Percentiles rank a stretch among this genome's conserved stretches.
Conservation (phyloP, 1,140 invertebrate species). For the Capitella teleta region DNA sequence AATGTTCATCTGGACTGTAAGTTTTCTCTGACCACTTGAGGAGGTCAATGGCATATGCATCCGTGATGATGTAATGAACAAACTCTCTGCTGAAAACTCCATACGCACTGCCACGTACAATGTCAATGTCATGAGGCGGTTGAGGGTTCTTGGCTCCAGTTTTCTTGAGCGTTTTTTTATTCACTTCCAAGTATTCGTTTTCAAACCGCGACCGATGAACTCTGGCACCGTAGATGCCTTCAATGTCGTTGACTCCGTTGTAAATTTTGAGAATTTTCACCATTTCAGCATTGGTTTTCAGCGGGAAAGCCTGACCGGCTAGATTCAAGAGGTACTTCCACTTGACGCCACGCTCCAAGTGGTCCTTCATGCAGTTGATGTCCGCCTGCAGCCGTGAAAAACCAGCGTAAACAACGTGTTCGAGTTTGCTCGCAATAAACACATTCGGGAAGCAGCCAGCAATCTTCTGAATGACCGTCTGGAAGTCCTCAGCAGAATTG, state of each 20-base stretch:
- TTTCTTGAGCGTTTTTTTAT: constrained; percentile 1
- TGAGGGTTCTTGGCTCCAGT: constrained; percentile 15
- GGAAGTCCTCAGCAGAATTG: constrained; percentile 14
- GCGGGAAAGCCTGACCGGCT: constrained; percentile 20
- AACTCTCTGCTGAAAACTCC: constrained; percentile 27
- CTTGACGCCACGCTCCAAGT: constrained; percentile 6
- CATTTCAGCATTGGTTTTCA: constrained; percentile 21
- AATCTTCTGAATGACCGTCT: constrained; percentile 8
- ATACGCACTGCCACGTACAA: constrained; percentile 33
- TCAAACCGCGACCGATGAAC: constrained; percentile 8
- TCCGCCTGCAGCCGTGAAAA: constrained; percentile 16
- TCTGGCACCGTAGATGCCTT: constrained; percentile 11
- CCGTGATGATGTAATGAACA: constrained; percentile 22
- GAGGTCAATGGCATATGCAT: constrained; percentile 17
- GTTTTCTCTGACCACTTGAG: constrained; percentile 24
- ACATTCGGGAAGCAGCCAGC: constrained; percentile 28
- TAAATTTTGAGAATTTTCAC: constrained; percentile 22
- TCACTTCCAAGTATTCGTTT: constrained; percentile 13
- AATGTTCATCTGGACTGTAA: constrained; percentile 33
- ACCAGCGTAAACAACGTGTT: constrained; percentile 14
- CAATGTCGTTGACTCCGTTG: constrained; percentile 25
- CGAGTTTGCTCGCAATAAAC: constrained; percentile 17
- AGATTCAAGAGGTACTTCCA: constrained; percentile 28
- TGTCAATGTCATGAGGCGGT: constrained; percentile 21
- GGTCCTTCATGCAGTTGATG: constrained; percentile 18